These are phyloP conservation scores for Bugula neritina DNA, from an alignment of 2,888 invertebrate species.

Conservation along the genomic window DNA sequence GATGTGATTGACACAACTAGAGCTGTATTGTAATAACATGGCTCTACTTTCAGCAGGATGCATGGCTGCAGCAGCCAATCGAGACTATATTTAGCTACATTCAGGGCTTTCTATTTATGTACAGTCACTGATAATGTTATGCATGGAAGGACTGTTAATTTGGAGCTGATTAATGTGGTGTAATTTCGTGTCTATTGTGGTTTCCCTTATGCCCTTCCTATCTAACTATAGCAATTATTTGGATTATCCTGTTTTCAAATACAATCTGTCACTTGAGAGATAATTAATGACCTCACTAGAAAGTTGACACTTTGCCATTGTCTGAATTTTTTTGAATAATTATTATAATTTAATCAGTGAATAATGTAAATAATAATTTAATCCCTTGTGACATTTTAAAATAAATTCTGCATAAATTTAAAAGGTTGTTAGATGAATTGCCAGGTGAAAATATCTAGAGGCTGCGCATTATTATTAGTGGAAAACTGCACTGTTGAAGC, in stretches of 20 bases:
- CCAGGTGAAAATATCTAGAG: too few species aligned
- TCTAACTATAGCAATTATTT: neutral
- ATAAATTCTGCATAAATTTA: too few species aligned
- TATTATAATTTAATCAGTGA: neutral
- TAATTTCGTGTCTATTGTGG: neutral
- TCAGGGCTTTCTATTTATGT: neutral
- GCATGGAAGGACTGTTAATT: conserved; percentile 1
- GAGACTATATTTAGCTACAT: neutral
- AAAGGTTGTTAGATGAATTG: too few species aligned
- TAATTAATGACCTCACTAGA: neutral
- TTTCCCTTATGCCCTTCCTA: neutral
- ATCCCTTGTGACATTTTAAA: neutral
- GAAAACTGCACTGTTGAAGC: too few species aligned
- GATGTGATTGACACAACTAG: neutral
- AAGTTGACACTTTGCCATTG: conserved; percentile 24
- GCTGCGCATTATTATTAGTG: too few species aligned
- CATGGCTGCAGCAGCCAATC: neutral
- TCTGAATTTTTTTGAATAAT: neutral
- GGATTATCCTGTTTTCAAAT: conserved; percentile 25
- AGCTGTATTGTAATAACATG: neutral
- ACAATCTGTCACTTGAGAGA: neutral
- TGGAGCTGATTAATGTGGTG: neutral
- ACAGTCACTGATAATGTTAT: neutral
- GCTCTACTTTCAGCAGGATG: neutral
- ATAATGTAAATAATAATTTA: neutral